phyloP scores from a whole-genome alignment of 2,797 vertebrate genomes.

The Falco columbarius region DNA sequence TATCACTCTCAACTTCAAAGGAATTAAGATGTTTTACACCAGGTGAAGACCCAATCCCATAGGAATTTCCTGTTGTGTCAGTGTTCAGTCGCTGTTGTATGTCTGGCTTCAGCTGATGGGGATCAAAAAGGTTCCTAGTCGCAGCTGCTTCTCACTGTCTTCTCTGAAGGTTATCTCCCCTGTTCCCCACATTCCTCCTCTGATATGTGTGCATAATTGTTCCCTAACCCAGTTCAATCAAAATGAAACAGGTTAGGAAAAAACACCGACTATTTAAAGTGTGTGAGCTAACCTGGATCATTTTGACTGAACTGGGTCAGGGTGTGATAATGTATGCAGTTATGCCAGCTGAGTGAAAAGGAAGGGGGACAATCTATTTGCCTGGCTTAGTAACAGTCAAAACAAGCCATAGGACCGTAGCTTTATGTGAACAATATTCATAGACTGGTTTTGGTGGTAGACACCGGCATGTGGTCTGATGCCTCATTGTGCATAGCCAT shows the following conservation, averaged over 20 bases:
- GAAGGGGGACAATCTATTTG: conserved; percentile 4
- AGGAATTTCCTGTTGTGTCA: neutral
- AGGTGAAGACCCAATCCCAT: neutral
- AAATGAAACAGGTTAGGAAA: conserved; percentile 50
- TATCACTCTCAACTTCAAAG: conserved; percentile 40
- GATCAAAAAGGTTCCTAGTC: neutral
- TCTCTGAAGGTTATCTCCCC: neutral
- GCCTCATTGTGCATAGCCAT: neutral
- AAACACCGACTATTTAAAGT: conserved; percentile 36
- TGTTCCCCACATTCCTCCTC: neutral
- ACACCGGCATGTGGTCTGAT: neutral
- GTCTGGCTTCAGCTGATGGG: neutral
- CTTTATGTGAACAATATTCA: neutral
- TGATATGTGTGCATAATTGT: conserved; percentile 9
- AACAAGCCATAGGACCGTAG: neutral
- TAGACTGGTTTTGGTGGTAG: neutral
- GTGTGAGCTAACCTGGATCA: conserved; percentile 55
- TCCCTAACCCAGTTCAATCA: conserved; percentile 66
- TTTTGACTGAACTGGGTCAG: conserved; percentile 69
- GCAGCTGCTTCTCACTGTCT: conserved; percentile 1
- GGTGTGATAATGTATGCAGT: neutral
- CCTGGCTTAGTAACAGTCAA: conserved; percentile 18
- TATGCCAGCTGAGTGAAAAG: conserved; percentile 3
- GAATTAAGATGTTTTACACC: neutral
- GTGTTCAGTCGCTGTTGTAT: neutral